A percentile compares a stretch with the other conserved stretches of the same genome.
Conservation (phyloP, 2,797 vertebrate species). For the Gymnothorax reevesii region DNA sequence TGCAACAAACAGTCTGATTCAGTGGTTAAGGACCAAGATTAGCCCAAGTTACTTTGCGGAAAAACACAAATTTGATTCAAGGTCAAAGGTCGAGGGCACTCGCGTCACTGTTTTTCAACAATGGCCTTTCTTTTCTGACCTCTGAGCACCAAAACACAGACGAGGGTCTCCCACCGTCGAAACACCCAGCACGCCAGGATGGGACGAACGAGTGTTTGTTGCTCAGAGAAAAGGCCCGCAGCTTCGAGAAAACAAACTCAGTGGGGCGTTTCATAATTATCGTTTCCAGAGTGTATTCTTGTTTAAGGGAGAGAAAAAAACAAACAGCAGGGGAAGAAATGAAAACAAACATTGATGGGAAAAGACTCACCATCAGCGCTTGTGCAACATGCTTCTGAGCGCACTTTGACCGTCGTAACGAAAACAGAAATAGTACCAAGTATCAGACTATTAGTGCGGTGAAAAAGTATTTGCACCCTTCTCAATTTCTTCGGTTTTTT, state of each 20-base stretch:
- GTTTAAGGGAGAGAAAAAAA: neutral
- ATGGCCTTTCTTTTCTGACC: neutral
- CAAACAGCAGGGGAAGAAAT: slow-evolving; percentile 4
- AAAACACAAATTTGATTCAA: neutral
- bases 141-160: neutral
- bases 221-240: neutral
- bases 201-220: neutral
- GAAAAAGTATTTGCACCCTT: too few relatives aligned
- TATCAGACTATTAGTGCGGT: neutral
- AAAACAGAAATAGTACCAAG: neutral
- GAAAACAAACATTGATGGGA: slow-evolving; percentile 10
- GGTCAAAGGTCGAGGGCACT: neutral
- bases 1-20: neutral
- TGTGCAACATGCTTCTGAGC: slow-evolving; percentile 12
- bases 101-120: neutral
- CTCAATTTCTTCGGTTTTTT: too few relatives aligned
- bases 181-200: neutral
- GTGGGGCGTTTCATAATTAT: slow-evolving; percentile 35
- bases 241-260: slow-evolving; percentile 36
- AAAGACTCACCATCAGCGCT: slow-evolving; percentile 12
- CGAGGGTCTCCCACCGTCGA: neutral
- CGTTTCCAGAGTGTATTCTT: slow-evolving; percentile 39
- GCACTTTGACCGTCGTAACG: slow-evolving; percentile 33
- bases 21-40: neutral
- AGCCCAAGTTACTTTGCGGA: neutral